phyloP scores from a whole-genome alignment of 1,140 invertebrate species.

The Caerostris darwini region DNA sequence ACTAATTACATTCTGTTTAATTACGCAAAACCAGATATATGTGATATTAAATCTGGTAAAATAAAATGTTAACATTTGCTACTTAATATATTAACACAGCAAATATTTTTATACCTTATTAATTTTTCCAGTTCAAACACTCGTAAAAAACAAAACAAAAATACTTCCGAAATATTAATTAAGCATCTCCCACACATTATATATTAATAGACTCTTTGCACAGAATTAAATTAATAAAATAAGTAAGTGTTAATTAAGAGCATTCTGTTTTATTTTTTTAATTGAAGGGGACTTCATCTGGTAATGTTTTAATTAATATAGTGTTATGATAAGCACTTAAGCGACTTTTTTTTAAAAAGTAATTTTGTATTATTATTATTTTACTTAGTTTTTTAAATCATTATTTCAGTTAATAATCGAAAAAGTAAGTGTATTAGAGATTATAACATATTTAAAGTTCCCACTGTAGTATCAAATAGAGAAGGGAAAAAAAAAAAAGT shows the following conservation, averaged over 20 bases:
- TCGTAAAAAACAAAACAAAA: too few species aligned
- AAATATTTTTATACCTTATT: too few species aligned
- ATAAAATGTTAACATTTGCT: too few species aligned
- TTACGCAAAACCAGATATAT: too few species aligned
- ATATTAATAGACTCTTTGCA: neutral
- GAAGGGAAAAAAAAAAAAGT: neutral
- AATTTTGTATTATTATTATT: neutral
- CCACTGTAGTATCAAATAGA: constrained; percentile 8
- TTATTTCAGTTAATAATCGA: neutral
- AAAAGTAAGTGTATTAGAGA: constrained; percentile 11
- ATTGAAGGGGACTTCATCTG: neutral
- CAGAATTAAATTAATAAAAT: neutral
- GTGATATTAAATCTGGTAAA: too few species aligned
- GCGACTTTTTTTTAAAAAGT: neutral
- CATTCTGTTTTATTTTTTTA: neutral
- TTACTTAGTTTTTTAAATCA: neutral
- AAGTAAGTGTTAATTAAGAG: neutral
- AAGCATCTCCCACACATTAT: neutral
- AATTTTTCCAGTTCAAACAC: too few species aligned
- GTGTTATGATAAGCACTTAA: neutral
- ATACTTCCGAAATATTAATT: neutral
- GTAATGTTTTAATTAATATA: neutral
- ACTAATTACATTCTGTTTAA: too few species aligned
- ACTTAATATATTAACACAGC: too few species aligned
- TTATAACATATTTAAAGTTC: constrained; percentile 27